Conservation (phyloP, 2,797 vertebrate genomes). For the Phylloscopus collybita region DNA sequence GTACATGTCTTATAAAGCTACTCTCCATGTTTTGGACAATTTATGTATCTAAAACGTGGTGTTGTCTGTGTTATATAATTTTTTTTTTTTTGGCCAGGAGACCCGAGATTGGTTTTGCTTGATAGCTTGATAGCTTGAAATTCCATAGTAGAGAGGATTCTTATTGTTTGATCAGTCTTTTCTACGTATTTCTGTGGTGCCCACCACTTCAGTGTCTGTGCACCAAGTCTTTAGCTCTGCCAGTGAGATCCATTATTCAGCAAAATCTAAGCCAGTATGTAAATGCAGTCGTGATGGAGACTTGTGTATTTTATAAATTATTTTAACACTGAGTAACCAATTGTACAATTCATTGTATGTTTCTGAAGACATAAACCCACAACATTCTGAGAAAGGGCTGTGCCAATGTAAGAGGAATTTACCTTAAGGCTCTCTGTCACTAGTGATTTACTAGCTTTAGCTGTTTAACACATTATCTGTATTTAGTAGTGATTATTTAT, state of each 20-base stretch:
- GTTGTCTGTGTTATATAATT: constrained; percentile 81
- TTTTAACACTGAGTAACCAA: constrained; percentile 72
- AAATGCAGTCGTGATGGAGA: constrained; percentile 70
- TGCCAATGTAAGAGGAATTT: constrained; percentile 72
- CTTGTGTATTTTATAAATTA: constrained; percentile 71
- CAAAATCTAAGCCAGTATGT: constrained; percentile 68
- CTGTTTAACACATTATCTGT: constrained; percentile 78
- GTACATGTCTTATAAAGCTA: constrained; percentile 69
- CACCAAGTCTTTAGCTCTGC: constrained; percentile 60
- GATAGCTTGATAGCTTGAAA: constrained; percentile 81
- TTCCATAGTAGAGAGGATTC: constrained; percentile 68
- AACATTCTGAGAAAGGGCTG: constrained; percentile 70
- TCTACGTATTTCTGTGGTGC: constrained; percentile 51
- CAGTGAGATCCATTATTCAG: constrained; percentile 64
- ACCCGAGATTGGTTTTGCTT: constrained; percentile 79
- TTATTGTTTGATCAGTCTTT: constrained; percentile 71
- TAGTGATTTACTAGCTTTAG: constrained; percentile 77
- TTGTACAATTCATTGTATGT: constrained; percentile 71
- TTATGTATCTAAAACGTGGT: constrained; percentile 83
- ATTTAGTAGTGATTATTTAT: constrained; percentile 81
- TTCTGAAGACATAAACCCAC: constrained; percentile 69
- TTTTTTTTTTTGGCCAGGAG: constrained; percentile 67
- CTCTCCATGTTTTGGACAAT: constrained; percentile 84
- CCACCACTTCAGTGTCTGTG: constrained; percentile 40
- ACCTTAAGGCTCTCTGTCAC: constrained; percentile 76